Evolutionary conservation across 2,888 invertebrate genomes (phyloP), one percentile per base, ranked within the genome.

Genomic region (Erebia aethiops): DNA sequence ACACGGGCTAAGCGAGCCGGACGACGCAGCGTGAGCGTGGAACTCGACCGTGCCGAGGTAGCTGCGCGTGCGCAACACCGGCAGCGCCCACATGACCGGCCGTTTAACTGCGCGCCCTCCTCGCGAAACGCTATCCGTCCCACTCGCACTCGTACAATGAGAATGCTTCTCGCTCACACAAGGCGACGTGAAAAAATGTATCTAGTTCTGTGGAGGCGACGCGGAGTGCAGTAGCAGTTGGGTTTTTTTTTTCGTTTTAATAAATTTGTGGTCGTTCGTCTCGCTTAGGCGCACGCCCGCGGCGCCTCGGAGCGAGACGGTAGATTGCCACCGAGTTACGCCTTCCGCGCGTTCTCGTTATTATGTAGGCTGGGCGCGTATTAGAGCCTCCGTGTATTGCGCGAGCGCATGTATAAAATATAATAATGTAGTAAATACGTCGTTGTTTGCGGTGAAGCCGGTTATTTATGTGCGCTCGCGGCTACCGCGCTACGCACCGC

Each of bases 191-290:
- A 89, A 92, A 93, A 92, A 92, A 92, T 92, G 92, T 92, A 91
- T 93, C 93, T 93, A 93, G 93, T 93, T 92, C 89, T 91, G 92
- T 91, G 81, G 88, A 89, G 87, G 87, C 90, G 89, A 91, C 87
- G 93, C 93, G 92, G 87, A 91, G 91, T 91, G 91, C 93, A 90
- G 93, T 93, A 93, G 93, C 93, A 79, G 83, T 83, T 75, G 78
- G 81, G 81, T 74, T 77, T 84, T 91, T 90, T 26, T 91, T 91
- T 89, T 90, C 89, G 87, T 91, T 92, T 92, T 90, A 92, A 93
- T 93, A 92, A 93, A 92, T 93, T 92, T 92, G 91, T 90, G 90
- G 88, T 91, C 87, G 89, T 92, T 87, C 89, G 91, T 90, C 89
- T 91, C 91, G 89, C 90, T 91, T 88, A 87, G 87, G 85, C 90